Base-by-base conservation (phyloP, 1,140 invertebrate genomes). In the Drusus annulatus region DNA sequence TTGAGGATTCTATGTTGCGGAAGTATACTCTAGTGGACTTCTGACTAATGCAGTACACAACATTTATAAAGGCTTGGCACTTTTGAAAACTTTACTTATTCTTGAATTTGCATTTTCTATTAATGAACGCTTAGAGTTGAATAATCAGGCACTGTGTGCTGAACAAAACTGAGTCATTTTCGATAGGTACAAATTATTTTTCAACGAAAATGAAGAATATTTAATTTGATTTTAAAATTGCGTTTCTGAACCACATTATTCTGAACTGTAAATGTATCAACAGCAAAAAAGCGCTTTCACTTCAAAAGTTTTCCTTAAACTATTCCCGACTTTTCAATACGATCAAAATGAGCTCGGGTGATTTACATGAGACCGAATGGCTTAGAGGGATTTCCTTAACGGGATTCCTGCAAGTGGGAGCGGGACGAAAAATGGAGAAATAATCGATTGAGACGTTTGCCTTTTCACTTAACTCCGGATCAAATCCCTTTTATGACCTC, bases 401-500 rank as follows among this genome's bases (percentile, higher is more conserved):
- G 71, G 58, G 50, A 8, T 25, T 73, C 69, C 69, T 25, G 19
- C 69, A 51, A 28, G 51, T 73, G 45, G 13, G 52, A 76, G 77
- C 16, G 68, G 60, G 54, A 68, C 51, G 73, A 79, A 63, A 83
- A 83, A 83, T 81, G 82, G 82, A 77, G 82, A 83, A 83, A 83
- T 83, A 83, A 83, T 83, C 82, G 82, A 83, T 83, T 60, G 82
- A 79, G 76, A 83, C 82, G 82, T 83, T 83, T 83, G 82, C 79
- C 79, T 80, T 83, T 83, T 83, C 82, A 83, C 82, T 83, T 83
- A 83, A 83, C 82, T 81, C 76, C 63, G 82, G 79, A 79, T 81
- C 75, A 81, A 83, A 83, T 83, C 82, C 82, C 58, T 80, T 83
- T 83, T 83, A 83, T 83, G 76, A 76, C 75, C 79, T 65, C 62